Base-by-base conservation (phyloP, 37 sponge, comb jelly and placozoan genomes). In the Ephydatia muelleri region DNA sequence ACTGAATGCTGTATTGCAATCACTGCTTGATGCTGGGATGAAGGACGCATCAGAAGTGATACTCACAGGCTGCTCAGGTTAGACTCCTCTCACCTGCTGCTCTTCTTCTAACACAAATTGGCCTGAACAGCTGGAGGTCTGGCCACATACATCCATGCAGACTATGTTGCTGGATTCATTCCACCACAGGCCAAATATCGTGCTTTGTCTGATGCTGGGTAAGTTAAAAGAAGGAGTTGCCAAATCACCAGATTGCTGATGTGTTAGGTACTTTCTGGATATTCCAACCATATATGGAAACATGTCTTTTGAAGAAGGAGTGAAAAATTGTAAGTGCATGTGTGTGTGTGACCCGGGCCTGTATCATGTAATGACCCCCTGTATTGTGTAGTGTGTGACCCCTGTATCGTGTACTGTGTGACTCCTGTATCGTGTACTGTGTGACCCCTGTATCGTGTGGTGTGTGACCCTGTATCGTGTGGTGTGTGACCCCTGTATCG, bases 51-150 rank as follows among this genome's bases (percentile, higher is more conserved):
- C 66, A 57, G 88, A 88, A 33, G 84, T 95, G 1, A 87, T 95
- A 37, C 75, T 95, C 14, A 95, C 95, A 38, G 95, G 95, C 27
- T 95, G 95, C 70, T 95, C 95, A 37, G 94, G 94, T 94, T 48
- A 64, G 70, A n/a, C n/a, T 29, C 2, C 29, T 38, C 3, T 76
- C 39, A 28, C 9, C 67, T 67, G 19, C 70, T 5, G 49, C 71
- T 48, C n/a, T 73, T 23, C 0, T 22, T 25, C 26, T 29, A 28
- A 8, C 65, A 31, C 67, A 11, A 57, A 30, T 57, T 49, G 26
- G 25, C 74, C 38, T 68, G 9, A 71, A 9, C 47, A 93, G 95
- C 95, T 87, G 95, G 95, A 29, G 95, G 95, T 19, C 75, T 95
- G 77, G 88, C 88, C n/a, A 85, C 88, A 0, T 95, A 89, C 78